Evolutionary conservation across 2,888 invertebrate genomes (phyloP).

Genomic region (Deroplatys truncata): DNA sequence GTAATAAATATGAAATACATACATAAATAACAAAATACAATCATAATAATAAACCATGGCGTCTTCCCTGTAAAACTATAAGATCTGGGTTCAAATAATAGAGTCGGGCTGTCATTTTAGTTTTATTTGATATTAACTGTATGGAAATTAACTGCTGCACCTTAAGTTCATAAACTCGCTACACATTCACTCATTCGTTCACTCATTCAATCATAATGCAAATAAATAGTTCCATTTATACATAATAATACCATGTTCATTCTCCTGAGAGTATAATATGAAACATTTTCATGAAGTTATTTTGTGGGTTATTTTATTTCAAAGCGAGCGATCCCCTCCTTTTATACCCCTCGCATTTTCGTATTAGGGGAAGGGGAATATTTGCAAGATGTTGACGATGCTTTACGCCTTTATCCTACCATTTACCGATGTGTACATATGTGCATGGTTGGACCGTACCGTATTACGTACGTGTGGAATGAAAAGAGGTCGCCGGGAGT

Average conservation of each 20-base stretch:
- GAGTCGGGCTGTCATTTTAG: no score
- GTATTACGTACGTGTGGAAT: background rate
- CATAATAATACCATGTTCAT: background rate
- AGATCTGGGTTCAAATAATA: no score
- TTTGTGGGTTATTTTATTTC: background rate
- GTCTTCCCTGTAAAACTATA: no score
- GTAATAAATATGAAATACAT: no score
- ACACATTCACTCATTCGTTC: no score
- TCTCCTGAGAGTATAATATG: background rate
- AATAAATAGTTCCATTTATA: no score
- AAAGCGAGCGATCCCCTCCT: background rate
- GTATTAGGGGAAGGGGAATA: background rate
- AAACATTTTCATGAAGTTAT: conserved; percentile 3
- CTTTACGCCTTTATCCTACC: background rate
- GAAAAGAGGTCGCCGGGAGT: conserved; percentile 2
- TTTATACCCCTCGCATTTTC: background rate
- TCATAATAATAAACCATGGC: no score
- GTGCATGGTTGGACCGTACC: background rate
- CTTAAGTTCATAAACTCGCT: no score
- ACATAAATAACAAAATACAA: no score
- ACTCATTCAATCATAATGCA: no score
- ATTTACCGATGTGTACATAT: background rate
- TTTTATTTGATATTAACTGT: no score
- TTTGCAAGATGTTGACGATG: conserved; percentile 12
- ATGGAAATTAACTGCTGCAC: no score